phyloP scores from a whole-genome alignment of 2,113 vertebrate species.

The Tachuris rubrigastra region DNA sequence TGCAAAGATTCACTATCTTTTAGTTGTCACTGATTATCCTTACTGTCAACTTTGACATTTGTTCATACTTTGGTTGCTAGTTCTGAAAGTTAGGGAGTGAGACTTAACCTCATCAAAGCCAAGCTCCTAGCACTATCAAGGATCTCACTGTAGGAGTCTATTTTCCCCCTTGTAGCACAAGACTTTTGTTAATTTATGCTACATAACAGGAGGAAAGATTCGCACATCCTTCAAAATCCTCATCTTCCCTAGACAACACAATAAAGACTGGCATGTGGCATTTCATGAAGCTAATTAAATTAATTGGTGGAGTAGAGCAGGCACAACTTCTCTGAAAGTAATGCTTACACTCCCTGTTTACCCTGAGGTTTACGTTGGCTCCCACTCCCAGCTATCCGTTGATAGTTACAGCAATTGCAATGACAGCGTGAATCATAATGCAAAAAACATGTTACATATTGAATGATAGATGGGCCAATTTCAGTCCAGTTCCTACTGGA shows the following conservation, averaged over 20 bases:
- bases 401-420: conserved; percentile 1
- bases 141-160: background rate
- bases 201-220: background rate
- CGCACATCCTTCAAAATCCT: background rate
- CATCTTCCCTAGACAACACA: background rate
- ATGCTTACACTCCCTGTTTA: background rate
- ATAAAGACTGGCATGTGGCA: background rate
- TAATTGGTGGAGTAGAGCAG: background rate
- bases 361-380: background rate
- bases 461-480: background rate
- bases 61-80: background rate
- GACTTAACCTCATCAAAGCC: background rate
- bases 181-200: background rate
- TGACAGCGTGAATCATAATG: conserved; percentile 26
- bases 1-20: background rate
- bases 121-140: background rate
- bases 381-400: background rate
- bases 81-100: background rate
- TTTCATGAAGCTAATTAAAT: background rate
- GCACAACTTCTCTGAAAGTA: background rate
- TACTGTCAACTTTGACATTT: background rate
- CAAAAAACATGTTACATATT: conserved; percentile 10
- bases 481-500: conserved; percentile 20
- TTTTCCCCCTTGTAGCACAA: background rate
- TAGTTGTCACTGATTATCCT: background rate